Evolutionary conservation across 2,797 vertebrate species (phyloP), one percentile per base, ranked within the genome.

Genomic region (Chrysocyon brachyurus): DNA sequence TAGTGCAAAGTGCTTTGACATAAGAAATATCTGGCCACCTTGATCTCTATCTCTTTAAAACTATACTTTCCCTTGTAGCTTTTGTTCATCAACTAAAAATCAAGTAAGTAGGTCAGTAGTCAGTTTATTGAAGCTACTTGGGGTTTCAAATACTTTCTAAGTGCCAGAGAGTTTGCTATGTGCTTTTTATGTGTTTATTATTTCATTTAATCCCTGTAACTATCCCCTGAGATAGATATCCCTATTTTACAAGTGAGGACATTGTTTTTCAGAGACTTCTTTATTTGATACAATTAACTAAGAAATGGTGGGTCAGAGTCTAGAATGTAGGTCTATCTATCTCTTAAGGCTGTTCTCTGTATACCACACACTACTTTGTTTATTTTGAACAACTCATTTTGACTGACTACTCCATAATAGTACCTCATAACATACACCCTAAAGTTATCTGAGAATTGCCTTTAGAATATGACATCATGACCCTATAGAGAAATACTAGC

Each of bases 241-340:
- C 28, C 57, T 77, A n/a, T 70, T 92, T 90, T 70, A 86, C 61
- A 87, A 68, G 59, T 54, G 63, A 87, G 54, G 26, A 83, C 83
- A 70, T 26, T 64, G n/a, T 87, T 97, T 98, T 96, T 98, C 98
- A 97, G 96, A 97, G 93, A 96, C 26, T n/a, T 81, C 63, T 91
- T 68, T n/a, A 40, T 72, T 63, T 75, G 33, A 49, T 28, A 75
- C 52, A 22, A 72, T 89, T 33, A 61, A 64, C 64, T 84, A 49
- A 68, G 31, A 52, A 98, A 93, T 97, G 96, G 63, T 87, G 78
- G 83, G 96, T 97, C 98, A 98, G 96, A 98, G 96, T 97, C 14
- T 36, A 83, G 57, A 95, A 84, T 81, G 57, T 24, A 14, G 12
- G 4, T 26, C 49, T n/a, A 4, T 21, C 46, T 83, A 6, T 59